Evolutionary conservation across 2,888 invertebrate genomes (phyloP).

Genomic region (Clistopyga incitator): DNA sequence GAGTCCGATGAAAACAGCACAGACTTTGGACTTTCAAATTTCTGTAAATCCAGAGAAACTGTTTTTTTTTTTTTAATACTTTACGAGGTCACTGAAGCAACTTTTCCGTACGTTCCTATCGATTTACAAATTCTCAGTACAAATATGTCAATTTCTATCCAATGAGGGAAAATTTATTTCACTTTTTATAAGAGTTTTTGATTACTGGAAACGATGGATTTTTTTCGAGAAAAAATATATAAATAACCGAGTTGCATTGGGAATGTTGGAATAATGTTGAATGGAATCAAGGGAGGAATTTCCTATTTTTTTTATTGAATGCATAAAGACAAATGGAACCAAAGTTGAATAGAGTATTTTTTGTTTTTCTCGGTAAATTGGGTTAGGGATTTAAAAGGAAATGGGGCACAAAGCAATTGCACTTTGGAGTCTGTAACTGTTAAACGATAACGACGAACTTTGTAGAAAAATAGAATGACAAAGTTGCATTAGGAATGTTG

Average conservation of each 20-base stretch:
- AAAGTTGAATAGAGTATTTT: too few relatives aligned
- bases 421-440: not conserved
- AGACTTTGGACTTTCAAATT: slow-evolving; percentile 9
- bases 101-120: not conserved
- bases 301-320: not conserved
- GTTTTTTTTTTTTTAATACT: not conserved
- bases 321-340: too few relatives aligned
- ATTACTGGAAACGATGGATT: too few relatives aligned
- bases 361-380: too few relatives aligned
- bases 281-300: too few relatives aligned
- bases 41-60: not conserved
- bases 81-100: not conserved
- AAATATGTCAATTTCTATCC: too few relatives aligned
- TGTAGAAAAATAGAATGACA: not conserved
- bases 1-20: not conserved
- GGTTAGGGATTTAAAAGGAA: not conserved
- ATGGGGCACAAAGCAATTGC: not conserved
- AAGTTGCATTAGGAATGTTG: not conserved
- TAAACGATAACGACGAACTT: not conserved
- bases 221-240: too few relatives aligned
- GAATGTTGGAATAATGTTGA: too few relatives aligned
- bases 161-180: too few relatives aligned
- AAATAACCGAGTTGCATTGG: too few relatives aligned
- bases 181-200: too few relatives aligned
- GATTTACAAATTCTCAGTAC: not conserved